phyloP scores from a whole-genome alignment of 2,113 vertebrate genomes.

The Thryonomys swinderianus region DNA sequence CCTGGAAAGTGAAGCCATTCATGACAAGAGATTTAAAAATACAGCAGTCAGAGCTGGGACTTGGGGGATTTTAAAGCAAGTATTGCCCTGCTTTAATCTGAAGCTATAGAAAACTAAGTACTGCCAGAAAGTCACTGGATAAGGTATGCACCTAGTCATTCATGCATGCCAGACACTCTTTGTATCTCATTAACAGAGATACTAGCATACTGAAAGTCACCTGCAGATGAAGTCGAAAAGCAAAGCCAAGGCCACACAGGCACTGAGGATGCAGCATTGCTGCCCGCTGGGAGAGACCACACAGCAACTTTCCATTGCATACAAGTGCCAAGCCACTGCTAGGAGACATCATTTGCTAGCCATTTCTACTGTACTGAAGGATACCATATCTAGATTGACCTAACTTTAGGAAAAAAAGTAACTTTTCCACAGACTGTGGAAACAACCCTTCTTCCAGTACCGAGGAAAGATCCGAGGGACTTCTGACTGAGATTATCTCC shows the following conservation, averaged over 20 bases:
- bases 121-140: background rate
- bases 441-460: background rate
- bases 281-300: background rate
- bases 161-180: background rate
- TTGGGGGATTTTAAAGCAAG: background rate
- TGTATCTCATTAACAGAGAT: conserved; percentile 16
- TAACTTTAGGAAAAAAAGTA: background rate
- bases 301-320: background rate
- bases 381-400: background rate
- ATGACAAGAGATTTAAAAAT: background rate
- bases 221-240: background rate
- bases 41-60: background rate
- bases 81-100: conserved; percentile 18
- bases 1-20: background rate
- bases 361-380: background rate
- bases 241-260: background rate
- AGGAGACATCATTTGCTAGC: background rate
- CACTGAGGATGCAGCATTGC: background rate
- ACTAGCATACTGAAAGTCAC: background rate
- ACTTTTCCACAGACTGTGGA: background rate
- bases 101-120: background rate
- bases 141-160: background rate
- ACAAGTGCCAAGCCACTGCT: background rate
- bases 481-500: background rate
- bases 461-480: background rate